Evolutionary conservation across 2,888 invertebrate species (phyloP).

Genomic region (Dugesia japonica): DNA sequence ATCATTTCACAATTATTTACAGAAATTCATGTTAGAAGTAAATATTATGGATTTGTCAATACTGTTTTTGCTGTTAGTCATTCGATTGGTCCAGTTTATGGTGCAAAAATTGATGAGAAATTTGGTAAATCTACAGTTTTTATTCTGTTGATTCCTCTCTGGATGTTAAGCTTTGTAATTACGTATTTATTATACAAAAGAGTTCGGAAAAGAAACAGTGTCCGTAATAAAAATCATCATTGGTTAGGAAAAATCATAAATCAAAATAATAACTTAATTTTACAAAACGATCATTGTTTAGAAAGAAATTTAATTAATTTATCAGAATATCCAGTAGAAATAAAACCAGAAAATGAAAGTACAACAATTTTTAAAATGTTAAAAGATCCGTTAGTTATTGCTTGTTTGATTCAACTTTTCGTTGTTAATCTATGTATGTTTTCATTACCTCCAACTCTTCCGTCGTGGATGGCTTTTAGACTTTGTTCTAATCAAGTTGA

Average conservation of each 20-base stretch:
- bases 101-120: background rate
- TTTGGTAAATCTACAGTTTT: background rate
- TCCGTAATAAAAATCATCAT: background rate
- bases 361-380: background rate
- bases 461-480: background rate
- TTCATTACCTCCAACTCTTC: constrained; percentile 8
- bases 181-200: background rate
- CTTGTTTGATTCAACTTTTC: background rate
- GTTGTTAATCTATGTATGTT: background rate
- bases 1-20: background rate
- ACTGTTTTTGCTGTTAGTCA: background rate
- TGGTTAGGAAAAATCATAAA: too few relatives aligned
- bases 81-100: background rate
- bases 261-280: too few relatives aligned
- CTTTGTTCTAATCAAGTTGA: background rate
- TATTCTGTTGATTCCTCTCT: background rate
- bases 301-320: too few relatives aligned
- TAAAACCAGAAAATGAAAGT: too few relatives aligned
- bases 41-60: background rate
- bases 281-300: too few relatives aligned
- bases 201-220: background rate
- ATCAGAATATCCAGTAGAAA: too few relatives aligned
- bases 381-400: background rate
- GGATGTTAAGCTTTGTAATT: background rate
- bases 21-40: background rate